Conservation (phyloP, 2,797 vertebrate genomes). For the Lates japonicus region DNA sequence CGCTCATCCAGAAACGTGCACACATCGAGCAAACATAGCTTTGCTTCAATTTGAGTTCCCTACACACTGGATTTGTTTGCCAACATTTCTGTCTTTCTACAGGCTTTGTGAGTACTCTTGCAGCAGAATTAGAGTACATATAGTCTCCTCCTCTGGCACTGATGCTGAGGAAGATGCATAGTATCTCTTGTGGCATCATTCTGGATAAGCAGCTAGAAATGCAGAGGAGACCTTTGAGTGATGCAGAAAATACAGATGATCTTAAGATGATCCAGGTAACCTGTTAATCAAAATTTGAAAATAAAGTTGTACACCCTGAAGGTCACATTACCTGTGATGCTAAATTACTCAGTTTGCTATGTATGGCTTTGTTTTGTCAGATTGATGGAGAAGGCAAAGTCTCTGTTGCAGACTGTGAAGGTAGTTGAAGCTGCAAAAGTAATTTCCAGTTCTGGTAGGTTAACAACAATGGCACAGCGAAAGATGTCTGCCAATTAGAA, state of each 20-base stretch:
- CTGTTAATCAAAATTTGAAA: too few relatives aligned
- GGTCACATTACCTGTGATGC: background rate
- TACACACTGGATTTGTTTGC: background rate
- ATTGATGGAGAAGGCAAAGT: background rate
- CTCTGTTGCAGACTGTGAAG: background rate
- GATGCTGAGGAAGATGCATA: background rate
- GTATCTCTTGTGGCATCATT: background rate
- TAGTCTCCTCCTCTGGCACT: background rate
- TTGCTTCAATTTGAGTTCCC: background rate
- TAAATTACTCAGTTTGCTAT: background rate
- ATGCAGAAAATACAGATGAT: background rate
- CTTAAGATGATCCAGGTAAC: too few relatives aligned
- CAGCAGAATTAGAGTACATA: background rate
- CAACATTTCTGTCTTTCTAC: background rate
- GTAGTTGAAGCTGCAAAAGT: background rate
- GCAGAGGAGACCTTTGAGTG: background rate
- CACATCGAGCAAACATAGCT: background rate
- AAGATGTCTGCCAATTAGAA: too few relatives aligned
- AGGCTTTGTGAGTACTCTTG: slow-evolving; percentile 1
- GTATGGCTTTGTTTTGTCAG: background rate
- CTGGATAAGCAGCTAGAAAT: background rate
- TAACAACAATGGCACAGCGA: too few relatives aligned
- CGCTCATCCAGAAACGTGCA: background rate
- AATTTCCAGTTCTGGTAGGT: too few relatives aligned
- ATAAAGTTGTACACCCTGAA: background rate